phyloP scores from a whole-genome alignment of 2,113 vertebrate species.

The Hyperoodon ampullatus region DNA sequence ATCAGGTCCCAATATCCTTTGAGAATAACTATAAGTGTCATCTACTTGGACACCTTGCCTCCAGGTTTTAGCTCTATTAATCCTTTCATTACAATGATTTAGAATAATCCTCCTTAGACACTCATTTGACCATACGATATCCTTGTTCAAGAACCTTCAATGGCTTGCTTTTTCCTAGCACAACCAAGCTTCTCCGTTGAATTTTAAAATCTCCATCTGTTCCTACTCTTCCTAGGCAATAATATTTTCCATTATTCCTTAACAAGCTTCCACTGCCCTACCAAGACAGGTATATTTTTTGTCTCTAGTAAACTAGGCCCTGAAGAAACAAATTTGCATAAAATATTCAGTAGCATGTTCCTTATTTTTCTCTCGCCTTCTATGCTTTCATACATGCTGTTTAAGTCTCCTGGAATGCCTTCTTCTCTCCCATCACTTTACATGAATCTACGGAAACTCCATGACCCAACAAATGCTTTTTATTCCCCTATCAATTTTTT shows the following conservation, averaged over 20 bases:
- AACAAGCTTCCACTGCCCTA: constrained; percentile 56
- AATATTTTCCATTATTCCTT: constrained; percentile 68
- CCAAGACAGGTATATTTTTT: constrained; percentile 60
- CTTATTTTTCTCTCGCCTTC: constrained; percentile 33
- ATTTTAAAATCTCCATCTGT: constrained; percentile 61
- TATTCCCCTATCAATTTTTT: neutral
- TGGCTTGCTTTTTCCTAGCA: neutral
- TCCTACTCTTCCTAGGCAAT: constrained; percentile 53
- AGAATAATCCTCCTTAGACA: neutral
- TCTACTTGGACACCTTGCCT: neutral
- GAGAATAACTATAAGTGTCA: neutral
- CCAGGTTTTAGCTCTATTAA: neutral
- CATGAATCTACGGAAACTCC: neutral
- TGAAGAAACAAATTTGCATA: constrained; percentile 62
- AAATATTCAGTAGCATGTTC: constrained; percentile 59
- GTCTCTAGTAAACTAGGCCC: constrained; percentile 57
- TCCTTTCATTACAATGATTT: neutral
- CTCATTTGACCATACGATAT: neutral
- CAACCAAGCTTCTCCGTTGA: constrained; percentile 40
- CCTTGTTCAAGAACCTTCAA: neutral
- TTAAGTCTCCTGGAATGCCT: constrained; percentile 25
- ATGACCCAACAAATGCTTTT: neutral
- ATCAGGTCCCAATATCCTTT: neutral
- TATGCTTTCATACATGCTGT: neutral
- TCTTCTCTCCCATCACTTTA: neutral